Base-by-base conservation (phyloP, 2,113 vertebrate genomes). In the Peucedramus taeniatus region DNA sequence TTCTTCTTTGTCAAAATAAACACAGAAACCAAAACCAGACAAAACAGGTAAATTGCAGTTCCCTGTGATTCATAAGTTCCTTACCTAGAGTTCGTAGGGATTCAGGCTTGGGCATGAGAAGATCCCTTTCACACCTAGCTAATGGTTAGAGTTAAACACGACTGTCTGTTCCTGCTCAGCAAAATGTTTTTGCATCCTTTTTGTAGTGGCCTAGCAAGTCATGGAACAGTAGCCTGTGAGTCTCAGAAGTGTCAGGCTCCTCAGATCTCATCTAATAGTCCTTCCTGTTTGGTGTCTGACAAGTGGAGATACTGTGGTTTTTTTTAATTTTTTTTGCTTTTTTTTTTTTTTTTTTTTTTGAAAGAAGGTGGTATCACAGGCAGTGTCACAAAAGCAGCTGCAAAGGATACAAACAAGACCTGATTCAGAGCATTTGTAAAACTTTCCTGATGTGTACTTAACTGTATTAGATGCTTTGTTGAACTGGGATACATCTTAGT, bases 151-250 rank as follows among this genome's bases (percentile, higher is more conserved):
- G 11, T 54, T 64, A 65, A 72, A 53, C 4, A 27, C 11, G 42
- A 13, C 27, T 54, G 8, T 26, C 60, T 75, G 3, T 54, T 93
- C 24, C 74, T 51, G 54, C 31, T 89, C n/a, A 86, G 45, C 21
- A 94, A 78, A 65, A 66, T 57, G 9, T 44, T 90, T 63, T 65
- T 60, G 10, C 6, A 10, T 75, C 14, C 6, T 45, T 53, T 74
- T 59, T 83, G 13, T 50, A 0, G 0, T 51, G 60, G 42, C 15
- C 30, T 66, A 31, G 12, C 49, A 51, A n/a, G 37, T 28, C 21
- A 40, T 0, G 2, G 60, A 93, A 63, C 31, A 59, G 47, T 49
- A 75, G 28, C 64, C 17, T 72, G 8, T 69, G 18, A 33, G 10
- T 56, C 28, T 80, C 28, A 15, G 39, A 74, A 61, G 15, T 9